A percentile compares a stretch with the other conserved stretches of the same genome.
phyloP scores from a whole-genome alignment of 2,113 vertebrate species.

The Halcyon senegalensis region DNA sequence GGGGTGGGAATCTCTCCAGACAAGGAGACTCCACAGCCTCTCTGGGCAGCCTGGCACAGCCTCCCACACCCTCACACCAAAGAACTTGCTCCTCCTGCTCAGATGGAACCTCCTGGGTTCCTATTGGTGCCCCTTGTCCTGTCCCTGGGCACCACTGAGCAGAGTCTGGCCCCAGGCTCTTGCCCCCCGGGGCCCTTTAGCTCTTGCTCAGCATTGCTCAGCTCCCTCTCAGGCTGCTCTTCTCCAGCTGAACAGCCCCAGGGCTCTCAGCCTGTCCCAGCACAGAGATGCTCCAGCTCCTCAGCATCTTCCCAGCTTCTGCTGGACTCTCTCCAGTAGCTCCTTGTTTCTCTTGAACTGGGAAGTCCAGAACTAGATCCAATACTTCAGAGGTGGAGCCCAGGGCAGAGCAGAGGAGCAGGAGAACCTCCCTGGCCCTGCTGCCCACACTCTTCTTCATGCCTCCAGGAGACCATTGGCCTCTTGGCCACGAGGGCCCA shows the following conservation, averaged over 20 bases:
- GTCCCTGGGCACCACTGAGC: no score
- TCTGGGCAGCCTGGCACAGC: no score
- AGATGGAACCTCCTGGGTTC: no score
- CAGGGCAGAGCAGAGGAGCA: neutral
- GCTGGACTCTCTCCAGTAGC: neutral
- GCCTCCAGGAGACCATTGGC: neutral
- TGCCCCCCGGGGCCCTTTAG: no score
- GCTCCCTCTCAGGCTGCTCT: neutral
- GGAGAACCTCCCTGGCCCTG: neutral
- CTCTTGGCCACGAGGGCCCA: neutral
- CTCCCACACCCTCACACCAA: no score
- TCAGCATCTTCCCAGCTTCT: neutral
- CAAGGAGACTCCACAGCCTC: no score
- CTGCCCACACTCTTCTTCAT: neutral
- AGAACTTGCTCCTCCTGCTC: no score
- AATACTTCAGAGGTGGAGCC: neutral
- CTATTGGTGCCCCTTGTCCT: no score
- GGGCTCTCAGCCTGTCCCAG: neutral
- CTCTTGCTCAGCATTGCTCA: no score
- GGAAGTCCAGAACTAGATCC: neutral
- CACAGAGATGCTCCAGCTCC: neutral
- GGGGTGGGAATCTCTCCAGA: no score
- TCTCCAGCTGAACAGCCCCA: neutral
- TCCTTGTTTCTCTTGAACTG: neutral
- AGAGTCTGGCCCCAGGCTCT: no score